These are phyloP conservation scores for Lota lota DNA, from an alignment of 2,113 vertebrate species.

Conservation along the genomic window DNA sequence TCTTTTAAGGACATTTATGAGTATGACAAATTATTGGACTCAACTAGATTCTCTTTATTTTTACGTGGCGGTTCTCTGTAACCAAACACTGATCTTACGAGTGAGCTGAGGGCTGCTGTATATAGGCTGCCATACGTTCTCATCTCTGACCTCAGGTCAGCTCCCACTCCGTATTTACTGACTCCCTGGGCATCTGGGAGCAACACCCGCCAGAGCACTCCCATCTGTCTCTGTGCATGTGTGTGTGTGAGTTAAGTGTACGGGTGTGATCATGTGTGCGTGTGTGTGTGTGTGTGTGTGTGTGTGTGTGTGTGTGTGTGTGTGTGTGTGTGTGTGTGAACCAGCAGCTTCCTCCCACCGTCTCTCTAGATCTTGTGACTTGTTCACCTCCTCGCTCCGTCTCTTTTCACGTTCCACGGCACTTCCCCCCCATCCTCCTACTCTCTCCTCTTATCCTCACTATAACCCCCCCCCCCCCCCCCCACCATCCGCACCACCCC, in stretches of 20 bases:
- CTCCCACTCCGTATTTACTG: too few species aligned
- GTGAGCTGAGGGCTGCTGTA: too few species aligned
- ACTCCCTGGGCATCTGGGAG: too few species aligned
- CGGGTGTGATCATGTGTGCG: slow-evolving; percentile 17
- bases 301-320: neutral
- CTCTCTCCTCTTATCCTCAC: neutral
- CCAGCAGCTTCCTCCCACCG: slow-evolving; percentile 4
- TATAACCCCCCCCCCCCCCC: neutral
- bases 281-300: slow-evolving; percentile 7
- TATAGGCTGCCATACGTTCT: too few species aligned
- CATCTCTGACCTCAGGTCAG: too few species aligned
- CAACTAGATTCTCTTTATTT: too few species aligned
- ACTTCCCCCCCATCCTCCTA: neutral
- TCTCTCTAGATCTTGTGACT: slow-evolving; percentile 1
- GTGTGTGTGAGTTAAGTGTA: slow-evolving; percentile 4
- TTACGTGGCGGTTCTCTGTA: too few species aligned
- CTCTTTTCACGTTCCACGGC: neutral
- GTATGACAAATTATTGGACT: too few species aligned
- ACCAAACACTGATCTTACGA: too few species aligned
- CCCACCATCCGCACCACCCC: neutral
- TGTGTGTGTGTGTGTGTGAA: neutral
- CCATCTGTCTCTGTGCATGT: too few species aligned
- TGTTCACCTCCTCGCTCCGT: neutral
- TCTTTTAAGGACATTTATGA: too few species aligned
- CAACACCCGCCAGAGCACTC: too few species aligned